phyloP scores from a whole-genome alignment of 2,888 invertebrate species.

The Acleris cristana region DNA sequence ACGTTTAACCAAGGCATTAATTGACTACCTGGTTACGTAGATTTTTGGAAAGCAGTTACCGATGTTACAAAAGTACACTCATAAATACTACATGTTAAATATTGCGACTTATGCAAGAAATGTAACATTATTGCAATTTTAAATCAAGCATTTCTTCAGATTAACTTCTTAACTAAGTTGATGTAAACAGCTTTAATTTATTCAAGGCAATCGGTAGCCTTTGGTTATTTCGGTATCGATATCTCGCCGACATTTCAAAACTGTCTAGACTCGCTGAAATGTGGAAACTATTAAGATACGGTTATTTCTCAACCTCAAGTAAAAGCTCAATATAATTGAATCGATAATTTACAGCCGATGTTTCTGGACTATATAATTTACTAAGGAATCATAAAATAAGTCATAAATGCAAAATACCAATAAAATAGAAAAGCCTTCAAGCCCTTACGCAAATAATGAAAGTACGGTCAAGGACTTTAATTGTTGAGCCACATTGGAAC shows the following conservation, averaged over 20 bases:
- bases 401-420: no score
- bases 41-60: no score
- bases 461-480: no score
- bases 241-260: conserved; percentile 10
- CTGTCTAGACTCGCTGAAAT: conserved; percentile 11
- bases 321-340: not conserved
- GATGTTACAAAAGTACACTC: no score
- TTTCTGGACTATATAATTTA: no score
- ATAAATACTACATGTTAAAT: not conserved
- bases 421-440: no score
- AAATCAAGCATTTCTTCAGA: conserved; percentile 4
- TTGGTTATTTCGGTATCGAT: conserved; percentile 10
- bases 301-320: not conserved
- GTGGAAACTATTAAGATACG: conserved; percentile 2
- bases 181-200: conserved; percentile 10
- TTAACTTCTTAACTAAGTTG: not conserved
- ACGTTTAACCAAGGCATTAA: no score
- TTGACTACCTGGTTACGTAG: no score
- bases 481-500: no score
- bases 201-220: conserved; percentile 2
- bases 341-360: no score
- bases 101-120: not conserved
- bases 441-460: no score
- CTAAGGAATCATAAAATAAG: no score
- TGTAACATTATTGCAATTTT: not conserved